Conservation (phyloP, 2,797 vertebrate genomes). For the Steatocranus sp. region DNA sequence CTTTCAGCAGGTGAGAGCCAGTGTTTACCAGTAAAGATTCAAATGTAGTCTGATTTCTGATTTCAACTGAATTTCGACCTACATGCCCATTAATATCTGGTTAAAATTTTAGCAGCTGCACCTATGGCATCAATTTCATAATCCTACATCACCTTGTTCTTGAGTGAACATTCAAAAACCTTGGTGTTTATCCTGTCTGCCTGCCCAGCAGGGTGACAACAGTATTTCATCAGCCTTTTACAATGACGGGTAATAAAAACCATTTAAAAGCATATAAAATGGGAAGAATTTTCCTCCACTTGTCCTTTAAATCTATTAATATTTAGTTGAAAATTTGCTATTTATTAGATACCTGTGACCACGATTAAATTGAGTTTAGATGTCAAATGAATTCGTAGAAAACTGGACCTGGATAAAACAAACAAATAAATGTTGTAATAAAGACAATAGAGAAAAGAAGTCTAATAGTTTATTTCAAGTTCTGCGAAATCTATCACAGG, state of each 20-base stretch:
- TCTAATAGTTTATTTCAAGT: conserved; percentile 74
- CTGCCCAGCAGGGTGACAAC: not conserved
- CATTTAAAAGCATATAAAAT: not conserved
- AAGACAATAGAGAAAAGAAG: conserved; percentile 5
- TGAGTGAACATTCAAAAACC: not conserved
- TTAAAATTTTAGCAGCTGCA: not conserved
- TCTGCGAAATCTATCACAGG: conserved; percentile 89
- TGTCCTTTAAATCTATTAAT: not conserved
- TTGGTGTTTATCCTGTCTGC: not conserved
- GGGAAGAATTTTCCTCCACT: not conserved
- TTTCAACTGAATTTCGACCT: not conserved
- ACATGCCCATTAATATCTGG: not conserved
- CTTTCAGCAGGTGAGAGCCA: not conserved
- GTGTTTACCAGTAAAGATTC: not conserved
- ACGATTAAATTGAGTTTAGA: not conserved
- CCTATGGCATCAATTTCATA: not conserved
- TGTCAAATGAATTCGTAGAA: fast-evolving
- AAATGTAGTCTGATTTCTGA: not conserved
- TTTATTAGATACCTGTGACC: not conserved
- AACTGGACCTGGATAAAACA: not conserved
- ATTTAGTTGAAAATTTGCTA: not conserved
- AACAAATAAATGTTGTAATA: not conserved
- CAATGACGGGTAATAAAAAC: not conserved
- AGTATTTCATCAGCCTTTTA: not conserved
- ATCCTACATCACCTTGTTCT: not conserved